Conservation (phyloP, 1,140 invertebrate genomes). For the Holcopasites calliopsidis region DNA sequence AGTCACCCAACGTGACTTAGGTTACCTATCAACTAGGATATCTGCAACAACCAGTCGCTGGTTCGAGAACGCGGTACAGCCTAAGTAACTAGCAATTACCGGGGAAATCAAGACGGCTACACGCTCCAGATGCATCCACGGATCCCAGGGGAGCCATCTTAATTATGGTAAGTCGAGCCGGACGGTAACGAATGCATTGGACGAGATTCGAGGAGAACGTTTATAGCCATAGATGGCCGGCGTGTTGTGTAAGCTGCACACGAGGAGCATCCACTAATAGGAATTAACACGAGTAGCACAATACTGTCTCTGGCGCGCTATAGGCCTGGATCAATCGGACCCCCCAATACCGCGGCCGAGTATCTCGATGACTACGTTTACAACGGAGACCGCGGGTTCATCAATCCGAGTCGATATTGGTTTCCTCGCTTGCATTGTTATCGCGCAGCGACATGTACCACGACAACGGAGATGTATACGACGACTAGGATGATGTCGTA, state of each 20-base stretch:
- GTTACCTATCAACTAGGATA: too few species aligned
- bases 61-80: neutral
- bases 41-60: too few species aligned
- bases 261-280: slow-evolving; percentile 60
- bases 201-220: slow-evolving; percentile 39
- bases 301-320: slow-evolving; percentile 58
- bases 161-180: slow-evolving; percentile 61
- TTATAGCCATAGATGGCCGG: slow-evolving; percentile 42
- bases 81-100: slow-evolving; percentile 21
- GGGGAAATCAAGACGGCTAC: slow-evolving; percentile 28
- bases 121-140: slow-evolving; percentile 7
- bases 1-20: too few species aligned
- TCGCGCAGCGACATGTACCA: slow-evolving; percentile 31
- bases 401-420: slow-evolving; percentile 68
- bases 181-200: slow-evolving; percentile 60
- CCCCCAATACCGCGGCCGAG: slow-evolving; percentile 64
- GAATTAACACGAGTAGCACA: slow-evolving; percentile 65
- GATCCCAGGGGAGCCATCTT: slow-evolving; percentile 49
- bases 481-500: neutral
- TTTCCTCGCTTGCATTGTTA: slow-evolving; percentile 65
- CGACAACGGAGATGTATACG: slow-evolving; percentile 7
- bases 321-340: slow-evolving; percentile 69
- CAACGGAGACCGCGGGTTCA: slow-evolving; percentile 67
- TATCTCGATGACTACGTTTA: slow-evolving; percentile 67
- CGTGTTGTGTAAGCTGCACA: slow-evolving; percentile 44